phyloP scores from a whole-genome alignment of 1,140 invertebrate genomes.

The Dryas iulia region DNA sequence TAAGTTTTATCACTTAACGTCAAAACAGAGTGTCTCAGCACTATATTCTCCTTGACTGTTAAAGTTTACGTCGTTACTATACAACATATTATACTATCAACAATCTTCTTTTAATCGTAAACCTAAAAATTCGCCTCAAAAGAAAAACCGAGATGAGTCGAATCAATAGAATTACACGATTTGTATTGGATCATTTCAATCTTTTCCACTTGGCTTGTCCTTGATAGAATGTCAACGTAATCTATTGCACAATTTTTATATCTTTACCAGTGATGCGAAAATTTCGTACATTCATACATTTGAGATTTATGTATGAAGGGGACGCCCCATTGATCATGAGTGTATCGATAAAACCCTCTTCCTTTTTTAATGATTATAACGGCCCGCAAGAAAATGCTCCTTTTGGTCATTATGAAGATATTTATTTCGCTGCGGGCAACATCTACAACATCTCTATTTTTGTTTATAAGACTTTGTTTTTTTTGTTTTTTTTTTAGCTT shows the following conservation, averaged over 20 bases:
- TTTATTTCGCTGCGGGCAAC: neutral
- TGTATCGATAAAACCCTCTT: slow-evolving; percentile 7
- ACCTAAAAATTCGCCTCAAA: neutral
- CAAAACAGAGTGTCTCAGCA: neutral
- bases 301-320: slow-evolving; percentile 22
- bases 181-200: slow-evolving; percentile 24
- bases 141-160: neutral
- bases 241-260: slow-evolving; percentile 28
- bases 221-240: slow-evolving; percentile 25
- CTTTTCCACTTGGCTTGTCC: slow-evolving; percentile 19
- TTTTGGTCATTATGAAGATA: slow-evolving; percentile 1
- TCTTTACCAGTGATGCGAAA: slow-evolving; percentile 15
- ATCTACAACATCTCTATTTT: too few species aligned
- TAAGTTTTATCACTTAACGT: too few species aligned
- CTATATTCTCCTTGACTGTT: too few species aligned
- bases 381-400: neutral
- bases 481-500: too few species aligned
- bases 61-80: neutral
- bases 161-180: slow-evolving; percentile 23
- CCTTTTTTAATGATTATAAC: slow-evolving; percentile 13
- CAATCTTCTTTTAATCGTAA: neutral
- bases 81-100: neutral
- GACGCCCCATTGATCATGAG: slow-evolving; percentile 22
- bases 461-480: too few species aligned
- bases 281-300: slow-evolving; percentile 19